Percentiles rank a stretch among this genome's conserved stretches.
Conservation (phyloP, 2,888 invertebrate genomes). For the Drosophila diplacantha region DNA sequence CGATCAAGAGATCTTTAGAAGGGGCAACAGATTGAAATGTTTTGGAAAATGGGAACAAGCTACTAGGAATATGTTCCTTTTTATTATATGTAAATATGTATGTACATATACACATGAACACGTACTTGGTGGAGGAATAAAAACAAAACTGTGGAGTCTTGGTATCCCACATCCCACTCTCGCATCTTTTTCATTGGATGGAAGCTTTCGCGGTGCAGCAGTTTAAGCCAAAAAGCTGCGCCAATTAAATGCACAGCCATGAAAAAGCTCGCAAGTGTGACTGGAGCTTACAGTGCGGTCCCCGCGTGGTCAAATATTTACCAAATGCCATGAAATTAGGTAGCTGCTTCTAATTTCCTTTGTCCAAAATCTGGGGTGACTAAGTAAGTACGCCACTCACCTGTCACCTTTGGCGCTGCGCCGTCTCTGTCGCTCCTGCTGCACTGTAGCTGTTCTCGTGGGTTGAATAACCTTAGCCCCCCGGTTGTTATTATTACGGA, state of each 20-base stretch:
- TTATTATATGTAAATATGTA: neutral
- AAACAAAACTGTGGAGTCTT: slow-evolving; percentile 2
- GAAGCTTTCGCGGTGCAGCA: slow-evolving; percentile 46
- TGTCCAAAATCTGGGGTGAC: neutral
- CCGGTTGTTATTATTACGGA: slow-evolving; percentile 3
- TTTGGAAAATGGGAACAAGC: neutral
- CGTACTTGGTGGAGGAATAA: slow-evolving; percentile 1
- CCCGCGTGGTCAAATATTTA: slow-evolving; percentile 30
- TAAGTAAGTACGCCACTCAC: slow-evolving; percentile 8
- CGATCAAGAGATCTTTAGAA: neutral
- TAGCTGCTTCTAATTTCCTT: neutral
- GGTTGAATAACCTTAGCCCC: slow-evolving; percentile 29
- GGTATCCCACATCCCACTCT: neutral
- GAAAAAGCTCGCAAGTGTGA: slow-evolving; percentile 51
- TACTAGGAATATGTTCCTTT: neutral
- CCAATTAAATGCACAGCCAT: slow-evolving; percentile 25
- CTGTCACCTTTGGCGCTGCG: slow-evolving; percentile 8
- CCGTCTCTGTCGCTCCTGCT: slow-evolving; percentile 4
- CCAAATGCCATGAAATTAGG: slow-evolving; percentile 21
- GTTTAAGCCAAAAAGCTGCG: slow-evolving; percentile 29
- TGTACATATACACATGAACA: neutral
- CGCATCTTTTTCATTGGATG: slow-evolving; percentile 1
- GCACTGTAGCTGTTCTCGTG: slow-evolving; percentile 2
- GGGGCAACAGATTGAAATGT: neutral
- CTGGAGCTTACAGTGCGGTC: slow-evolving; percentile 48